Conservation (phyloP, 2,797 vertebrate species). For the Poeciliopsis turneri region DNA sequence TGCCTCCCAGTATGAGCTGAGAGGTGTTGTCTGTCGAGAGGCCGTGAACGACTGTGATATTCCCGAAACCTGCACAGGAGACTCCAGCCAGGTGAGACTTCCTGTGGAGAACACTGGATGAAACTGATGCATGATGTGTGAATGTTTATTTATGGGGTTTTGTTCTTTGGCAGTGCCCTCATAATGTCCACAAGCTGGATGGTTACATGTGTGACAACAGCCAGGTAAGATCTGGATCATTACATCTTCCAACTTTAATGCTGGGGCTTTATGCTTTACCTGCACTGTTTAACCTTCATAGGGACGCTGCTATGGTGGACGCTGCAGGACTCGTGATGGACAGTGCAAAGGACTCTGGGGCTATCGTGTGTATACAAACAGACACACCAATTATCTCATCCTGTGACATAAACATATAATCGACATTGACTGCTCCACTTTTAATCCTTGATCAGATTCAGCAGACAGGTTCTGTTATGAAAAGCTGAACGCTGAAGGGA, state of each 20-base stretch:
- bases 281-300: slow-evolving; percentile 46
- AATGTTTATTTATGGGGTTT: not conserved
- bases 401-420: not conserved
- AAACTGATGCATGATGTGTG: not conserved
- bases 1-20: slow-evolving; percentile 86
- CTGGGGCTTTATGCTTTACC: not conserved
- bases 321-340: slow-evolving; percentile 90
- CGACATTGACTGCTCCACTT: not conserved
- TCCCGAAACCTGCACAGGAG: slow-evolving; percentile 93
- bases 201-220: slow-evolving; percentile 92
- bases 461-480: slow-evolving; percentile 95
- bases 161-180: slow-evolving; percentile 85
- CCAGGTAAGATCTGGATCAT: slow-evolving; percentile 80
- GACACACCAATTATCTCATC: not conserved
- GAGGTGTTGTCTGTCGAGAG: slow-evolving; percentile 91
- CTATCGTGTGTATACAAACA: slow-evolving; percentile 78
- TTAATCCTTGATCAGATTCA: slow-evolving; percentile 74
- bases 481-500: slow-evolving; percentile 93
- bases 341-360: slow-evolving; percentile 91
- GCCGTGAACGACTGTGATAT: slow-evolving; percentile 97
- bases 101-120: not conserved
- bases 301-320: slow-evolving; percentile 91
- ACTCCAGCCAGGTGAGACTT: slow-evolving; percentile 91
- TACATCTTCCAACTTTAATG: not conserved
- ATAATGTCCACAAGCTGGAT: slow-evolving; percentile 97